Evolutionary conservation across 2,888 invertebrate species (phyloP).

Genomic region (Anthrax anthrax): DNA sequence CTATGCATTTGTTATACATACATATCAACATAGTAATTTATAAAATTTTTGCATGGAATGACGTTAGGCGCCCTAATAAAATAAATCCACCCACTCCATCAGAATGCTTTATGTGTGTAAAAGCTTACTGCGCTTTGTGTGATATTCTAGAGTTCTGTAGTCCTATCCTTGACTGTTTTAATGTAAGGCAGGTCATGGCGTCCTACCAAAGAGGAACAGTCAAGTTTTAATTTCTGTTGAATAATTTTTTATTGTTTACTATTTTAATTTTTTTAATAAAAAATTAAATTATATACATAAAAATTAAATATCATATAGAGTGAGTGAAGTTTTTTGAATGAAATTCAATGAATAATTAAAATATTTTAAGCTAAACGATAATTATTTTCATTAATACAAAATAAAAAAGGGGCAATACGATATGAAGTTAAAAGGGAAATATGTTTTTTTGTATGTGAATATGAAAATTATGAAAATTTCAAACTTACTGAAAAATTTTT

Average conservation of each 20-base stretch:
- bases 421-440: conserved; percentile 1
- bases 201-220: conserved; percentile 9
- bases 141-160: conserved; percentile 27
- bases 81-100: background rate
- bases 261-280: background rate
- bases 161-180: conserved; percentile 36
- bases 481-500: background rate
- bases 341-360: no score
- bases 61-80: background rate
- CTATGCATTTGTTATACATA: background rate
- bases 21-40: background rate
- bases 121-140: conserved; percentile 11
- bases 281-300: no score
- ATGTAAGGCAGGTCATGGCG: conserved; percentile 36
- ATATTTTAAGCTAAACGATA: no score
- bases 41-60: no score
- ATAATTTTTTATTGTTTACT: background rate
- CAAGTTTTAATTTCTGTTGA: background rate
- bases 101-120: conserved; percentile 4
- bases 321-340: no score
- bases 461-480: background rate
- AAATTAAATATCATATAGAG: no score
- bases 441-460: background rate
- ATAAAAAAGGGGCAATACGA: background rate
- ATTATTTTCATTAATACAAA: no score